phyloP scores from a whole-genome alignment of 2,113 vertebrate genomes.

The Xiphophorus hellerii region DNA sequence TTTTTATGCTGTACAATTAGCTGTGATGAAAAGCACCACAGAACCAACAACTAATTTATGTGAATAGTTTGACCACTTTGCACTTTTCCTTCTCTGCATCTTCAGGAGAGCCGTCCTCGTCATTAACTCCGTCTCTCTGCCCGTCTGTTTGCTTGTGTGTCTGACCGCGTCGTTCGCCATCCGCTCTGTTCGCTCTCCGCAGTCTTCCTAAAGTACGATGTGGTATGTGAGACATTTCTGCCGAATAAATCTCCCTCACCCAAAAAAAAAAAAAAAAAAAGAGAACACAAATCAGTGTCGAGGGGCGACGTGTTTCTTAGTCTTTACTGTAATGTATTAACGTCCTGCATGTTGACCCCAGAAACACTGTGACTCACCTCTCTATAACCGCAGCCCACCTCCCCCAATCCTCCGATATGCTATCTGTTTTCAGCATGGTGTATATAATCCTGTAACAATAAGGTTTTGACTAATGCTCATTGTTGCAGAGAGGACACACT shows the following conservation, averaged over 20 bases:
- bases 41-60: slow-evolving; percentile 28
- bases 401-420: slow-evolving; percentile 21
- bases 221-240: slow-evolving; percentile 26
- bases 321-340: slow-evolving; percentile 54
- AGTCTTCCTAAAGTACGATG: slow-evolving; percentile 24
- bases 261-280: neutral
- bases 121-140: slow-evolving; percentile 45
- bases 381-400: slow-evolving; percentile 35
- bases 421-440: slow-evolving; percentile 53
- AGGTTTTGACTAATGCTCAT: slow-evolving; percentile 19
- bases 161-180: slow-evolving; percentile 37
- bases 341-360: slow-evolving; percentile 74
- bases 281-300: slow-evolving; percentile 45
- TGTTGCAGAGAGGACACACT: slow-evolving; percentile 16
- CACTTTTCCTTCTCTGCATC: slow-evolving; percentile 74
- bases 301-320: slow-evolving; percentile 11
- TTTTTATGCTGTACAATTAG: slow-evolving; percentile 54
- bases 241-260: neutral
- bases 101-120: slow-evolving; percentile 55
- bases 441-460: slow-evolving; percentile 30
- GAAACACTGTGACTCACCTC: slow-evolving; percentile 76
- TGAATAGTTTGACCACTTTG: slow-evolving; percentile 73
- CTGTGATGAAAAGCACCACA: slow-evolving; percentile 31
- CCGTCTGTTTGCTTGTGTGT: slow-evolving; percentile 40
- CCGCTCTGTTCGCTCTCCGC: slow-evolving; percentile 21